Conservation (phyloP, 2,113 vertebrate genomes). For the Grammomys surdaster region DNA sequence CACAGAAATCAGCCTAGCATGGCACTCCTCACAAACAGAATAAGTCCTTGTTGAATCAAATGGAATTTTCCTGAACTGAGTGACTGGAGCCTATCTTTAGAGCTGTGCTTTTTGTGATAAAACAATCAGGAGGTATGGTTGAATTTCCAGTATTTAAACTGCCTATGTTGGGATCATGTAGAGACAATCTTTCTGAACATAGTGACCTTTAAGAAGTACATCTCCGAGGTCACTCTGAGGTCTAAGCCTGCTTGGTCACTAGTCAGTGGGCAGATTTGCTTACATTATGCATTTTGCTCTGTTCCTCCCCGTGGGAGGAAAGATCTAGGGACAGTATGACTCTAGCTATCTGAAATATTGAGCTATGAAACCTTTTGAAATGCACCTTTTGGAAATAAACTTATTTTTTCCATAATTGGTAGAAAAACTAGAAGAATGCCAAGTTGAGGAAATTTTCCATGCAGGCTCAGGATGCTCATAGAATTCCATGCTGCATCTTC, state of each 20-base stretch:
- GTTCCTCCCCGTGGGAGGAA: not conserved
- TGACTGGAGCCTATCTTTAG: constrained; percentile 63
- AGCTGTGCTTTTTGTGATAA: constrained; percentile 60
- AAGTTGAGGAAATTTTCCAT: not conserved
- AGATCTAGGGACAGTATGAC: not conserved
- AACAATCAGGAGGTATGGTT: constrained; percentile 48
- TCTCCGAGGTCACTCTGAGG: constrained; percentile 8
- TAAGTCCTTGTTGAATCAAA: constrained; percentile 48
- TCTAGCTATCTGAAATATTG: constrained; percentile 36
- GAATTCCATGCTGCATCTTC: not conserved
- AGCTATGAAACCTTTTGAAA: constrained; percentile 46
- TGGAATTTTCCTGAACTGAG: constrained; percentile 75
- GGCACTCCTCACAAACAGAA: not conserved
- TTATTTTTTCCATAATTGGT: not conserved
- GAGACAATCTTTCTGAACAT: constrained; percentile 60
- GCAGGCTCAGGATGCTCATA: not conserved
- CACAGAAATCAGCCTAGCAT: not conserved
- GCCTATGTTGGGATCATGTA: constrained; percentile 23
- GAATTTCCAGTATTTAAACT: constrained; percentile 69
- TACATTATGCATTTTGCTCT: not conserved
- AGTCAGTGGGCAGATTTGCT: not conserved
- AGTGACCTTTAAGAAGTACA: constrained; percentile 45
- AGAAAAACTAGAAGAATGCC: constrained; percentile 41
- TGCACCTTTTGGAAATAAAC: constrained; percentile 34
- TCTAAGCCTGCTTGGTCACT: not conserved